phyloP scores from a whole-genome alignment of 2,888 invertebrate genomes.

The Apamea monoglypha region DNA sequence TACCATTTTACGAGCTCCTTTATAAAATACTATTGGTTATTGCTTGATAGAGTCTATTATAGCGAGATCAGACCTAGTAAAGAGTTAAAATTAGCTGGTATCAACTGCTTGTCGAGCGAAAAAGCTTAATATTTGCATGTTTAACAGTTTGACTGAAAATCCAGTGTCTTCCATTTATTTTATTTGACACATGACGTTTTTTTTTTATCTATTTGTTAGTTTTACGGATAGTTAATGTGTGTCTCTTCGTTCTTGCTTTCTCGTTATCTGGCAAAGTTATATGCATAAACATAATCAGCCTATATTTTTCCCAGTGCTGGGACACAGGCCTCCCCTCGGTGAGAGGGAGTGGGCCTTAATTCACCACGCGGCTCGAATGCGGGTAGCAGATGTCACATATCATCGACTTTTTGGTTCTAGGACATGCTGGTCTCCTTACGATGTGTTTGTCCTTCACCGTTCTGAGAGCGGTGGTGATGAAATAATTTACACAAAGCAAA shows the following conservation, averaged over 20 bases:
- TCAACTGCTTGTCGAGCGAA: not conserved
- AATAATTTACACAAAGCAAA: not conserved
- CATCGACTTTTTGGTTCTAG: no score
- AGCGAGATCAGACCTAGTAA: not conserved
- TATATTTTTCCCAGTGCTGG: no score
- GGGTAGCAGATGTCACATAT: no score
- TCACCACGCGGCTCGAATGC: no score
- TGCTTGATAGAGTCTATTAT: not conserved
- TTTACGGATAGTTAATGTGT: not conserved
- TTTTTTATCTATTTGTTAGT: not conserved
- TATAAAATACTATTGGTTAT: not conserved
- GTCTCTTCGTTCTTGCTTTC: not conserved
- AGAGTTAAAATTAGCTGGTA: not conserved
- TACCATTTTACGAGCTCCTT: not conserved
- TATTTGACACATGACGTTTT: not conserved
- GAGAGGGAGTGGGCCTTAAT: no score
- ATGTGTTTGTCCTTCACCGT: no score
- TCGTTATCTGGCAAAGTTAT: not conserved
- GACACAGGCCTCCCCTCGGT: no score
- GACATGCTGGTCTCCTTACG: no score
- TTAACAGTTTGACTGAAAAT: not conserved
- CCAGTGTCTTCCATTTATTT: not conserved
- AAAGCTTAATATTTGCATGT: not conserved
- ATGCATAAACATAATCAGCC: no score
- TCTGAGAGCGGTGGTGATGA: no score